Conservation (phyloP, 2,888 invertebrate genomes). For the Belgica antarctica region DNA sequence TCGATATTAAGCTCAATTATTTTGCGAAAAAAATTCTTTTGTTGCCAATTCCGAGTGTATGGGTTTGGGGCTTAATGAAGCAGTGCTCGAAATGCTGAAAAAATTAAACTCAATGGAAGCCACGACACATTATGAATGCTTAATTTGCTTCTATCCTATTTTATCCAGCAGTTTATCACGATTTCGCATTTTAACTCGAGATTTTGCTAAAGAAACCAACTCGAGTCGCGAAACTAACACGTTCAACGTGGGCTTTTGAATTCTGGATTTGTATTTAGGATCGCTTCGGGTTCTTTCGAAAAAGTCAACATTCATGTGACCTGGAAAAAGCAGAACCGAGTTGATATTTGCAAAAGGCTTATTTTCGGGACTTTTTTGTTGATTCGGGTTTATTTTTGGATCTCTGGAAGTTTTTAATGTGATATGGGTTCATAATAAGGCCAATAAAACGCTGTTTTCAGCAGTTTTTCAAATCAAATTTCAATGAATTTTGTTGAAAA, state of each 20-base stretch:
- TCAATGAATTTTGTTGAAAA: too few relatives aligned
- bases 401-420: too few relatives aligned
- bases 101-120: neutral
- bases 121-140: neutral
- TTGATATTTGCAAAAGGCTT: too few relatives aligned
- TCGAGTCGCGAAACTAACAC: neutral
- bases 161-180: neutral
- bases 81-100: neutral
- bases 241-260: too few relatives aligned
- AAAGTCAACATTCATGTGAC: slow-evolving; percentile 18
- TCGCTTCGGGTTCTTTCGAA: neutral
- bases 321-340: neutral
- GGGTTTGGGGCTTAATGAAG: neutral
- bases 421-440: too few relatives aligned
- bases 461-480: too few relatives aligned
- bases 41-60: neutral
- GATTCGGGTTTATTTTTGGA: too few relatives aligned
- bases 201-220: neutral
- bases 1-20: neutral
- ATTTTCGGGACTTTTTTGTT: too few relatives aligned
- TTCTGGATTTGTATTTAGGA: neutral
- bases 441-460: too few relatives aligned
- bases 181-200: neutral
- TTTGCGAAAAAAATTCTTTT: neutral
- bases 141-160: neutral